phyloP scores from a whole-genome alignment of 2,888 invertebrate species.

The Caenorhabditis japonica region DNA sequence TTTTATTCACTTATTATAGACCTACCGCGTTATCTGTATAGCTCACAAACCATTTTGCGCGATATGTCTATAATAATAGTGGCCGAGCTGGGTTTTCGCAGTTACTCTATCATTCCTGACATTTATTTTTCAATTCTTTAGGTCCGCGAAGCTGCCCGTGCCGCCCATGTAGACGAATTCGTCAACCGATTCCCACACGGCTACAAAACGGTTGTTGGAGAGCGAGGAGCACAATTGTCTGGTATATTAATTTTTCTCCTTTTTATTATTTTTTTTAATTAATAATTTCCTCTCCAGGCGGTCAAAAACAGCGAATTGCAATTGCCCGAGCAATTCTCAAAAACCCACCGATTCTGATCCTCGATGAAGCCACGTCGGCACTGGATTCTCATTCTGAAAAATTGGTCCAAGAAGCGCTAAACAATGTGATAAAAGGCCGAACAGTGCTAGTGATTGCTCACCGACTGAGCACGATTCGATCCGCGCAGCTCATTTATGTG shows the following conservation, averaged over 20 bases:
- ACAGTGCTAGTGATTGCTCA: constrained; percentile 97
- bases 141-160: constrained; percentile 85
- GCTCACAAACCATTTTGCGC: no score
- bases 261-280: constrained; percentile 71
- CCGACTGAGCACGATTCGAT: constrained; percentile 89
- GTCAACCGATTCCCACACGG: constrained; percentile 86
- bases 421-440: constrained; percentile 85
- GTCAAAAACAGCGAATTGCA: constrained; percentile 87
- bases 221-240: constrained; percentile 80
- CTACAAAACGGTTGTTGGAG: constrained; percentile 84
- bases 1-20: no score
- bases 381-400: constrained; percentile 79
- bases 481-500: constrained; percentile 92
- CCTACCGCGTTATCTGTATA: no score
- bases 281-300: constrained; percentile 81
- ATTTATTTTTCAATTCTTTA: constrained; percentile 20
- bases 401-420: constrained; percentile 83
- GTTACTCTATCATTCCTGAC: background rate
- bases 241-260: constrained; percentile 23
- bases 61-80: no score
- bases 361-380: constrained; percentile 97
- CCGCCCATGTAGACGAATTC: constrained; percentile 94
- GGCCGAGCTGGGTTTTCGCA: no score
- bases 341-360: constrained; percentile 85
- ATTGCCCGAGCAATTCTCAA: constrained; percentile 94